Evolutionary conservation across 2,888 invertebrate genomes (phyloP), one percentile per base, ranked within the genome.

Genomic region (Netelia fuscicornis): DNA sequence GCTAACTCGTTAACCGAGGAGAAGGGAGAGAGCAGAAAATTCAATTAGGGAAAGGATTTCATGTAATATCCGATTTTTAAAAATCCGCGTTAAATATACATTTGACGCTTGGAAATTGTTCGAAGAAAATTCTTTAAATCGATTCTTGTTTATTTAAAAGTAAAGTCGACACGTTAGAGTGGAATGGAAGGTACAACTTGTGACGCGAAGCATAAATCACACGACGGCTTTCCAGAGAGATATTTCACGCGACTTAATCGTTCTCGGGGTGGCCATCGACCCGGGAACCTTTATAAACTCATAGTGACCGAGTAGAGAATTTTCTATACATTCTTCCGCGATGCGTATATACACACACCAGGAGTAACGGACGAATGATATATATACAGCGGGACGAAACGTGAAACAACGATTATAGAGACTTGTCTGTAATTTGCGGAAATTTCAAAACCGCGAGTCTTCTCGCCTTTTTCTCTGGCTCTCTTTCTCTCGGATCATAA

Each of bases 351-450:
- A 58, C 42, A 20, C 48, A 64, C 64, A 52, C 42, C 13, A 13
- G n/a, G 17, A 17, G 17, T 17, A 17, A 17, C 17, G 17, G 17
- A 56, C n/a, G 13, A 37, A 64, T 37, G 54, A 64, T 56, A 37
- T 58, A 17, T 60, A 70, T 70, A 42, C 11, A 25, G n/a, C 17
- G 17, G 9, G 62, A 67, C 30, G 48, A 58, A 67, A 72, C 25
- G 64, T 54, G 20, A 56, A 54, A 68, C 58, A 42, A 72, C 52
- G 58, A 80, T 76, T 84, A 71, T 62, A 70, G 67, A 54, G 60
- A 62, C 54, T 67, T 11, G 20, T 25, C 37, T 67, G 68, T 68
- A 81, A 84, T 84, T 84, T 81, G 72, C 74, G 42, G 74, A 6
- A 71, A 79, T 79, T 81, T 81, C 71, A 83, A 25, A 17, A 54